phyloP scores from a whole-genome alignment of 2,888 invertebrate species.

The Caradrina kadenii region DNA sequence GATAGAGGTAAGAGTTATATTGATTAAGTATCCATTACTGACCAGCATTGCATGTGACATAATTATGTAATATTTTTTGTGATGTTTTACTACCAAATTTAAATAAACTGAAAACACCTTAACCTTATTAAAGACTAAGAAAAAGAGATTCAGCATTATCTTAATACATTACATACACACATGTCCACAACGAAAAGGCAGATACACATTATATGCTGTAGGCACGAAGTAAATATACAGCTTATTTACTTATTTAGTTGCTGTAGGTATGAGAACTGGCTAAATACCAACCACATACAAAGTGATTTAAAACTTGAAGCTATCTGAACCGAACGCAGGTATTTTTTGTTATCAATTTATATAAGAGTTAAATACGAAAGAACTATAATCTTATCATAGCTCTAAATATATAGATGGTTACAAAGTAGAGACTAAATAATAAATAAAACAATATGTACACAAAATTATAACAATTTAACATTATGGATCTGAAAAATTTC shows the following conservation, averaged over 20 bases:
- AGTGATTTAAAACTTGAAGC: slow-evolving; percentile 44
- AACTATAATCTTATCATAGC: slow-evolving; percentile 70
- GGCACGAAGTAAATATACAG: neutral
- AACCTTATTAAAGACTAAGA: slow-evolving; percentile 9
- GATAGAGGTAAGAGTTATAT: slow-evolving; percentile 8
- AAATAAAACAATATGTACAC: slow-evolving; percentile 58
- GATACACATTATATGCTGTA: slow-evolving; percentile 37
- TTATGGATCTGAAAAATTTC: slow-evolving; percentile 41
- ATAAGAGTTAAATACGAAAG: slow-evolving; percentile 44
- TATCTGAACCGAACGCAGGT: slow-evolving; percentile 44
- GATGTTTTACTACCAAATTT: slow-evolving; percentile 2
- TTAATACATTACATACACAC: slow-evolving; percentile 40
- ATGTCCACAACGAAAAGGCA: slow-evolving; percentile 40
- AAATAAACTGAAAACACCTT: slow-evolving; percentile 13
- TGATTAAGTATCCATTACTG: slow-evolving; percentile 1
- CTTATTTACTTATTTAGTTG: neutral
- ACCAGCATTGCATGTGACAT: slow-evolving; percentile 10
- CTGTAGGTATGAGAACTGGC: slow-evolving; percentile 30
- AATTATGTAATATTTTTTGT: neutral
- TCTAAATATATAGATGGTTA: slow-evolving; percentile 54
- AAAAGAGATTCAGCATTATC: slow-evolving; percentile 49
- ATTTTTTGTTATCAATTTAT: slow-evolving; percentile 37
- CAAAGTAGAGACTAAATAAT: slow-evolving; percentile 59
- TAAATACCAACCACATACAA: slow-evolving; percentile 49
- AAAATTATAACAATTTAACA: slow-evolving; percentile 61